Percentiles rank a stretch among this genome's conserved stretches.
phyloP scores from a whole-genome alignment of 2,113 vertebrate species.

The Coregonus clupeaformis region DNA sequence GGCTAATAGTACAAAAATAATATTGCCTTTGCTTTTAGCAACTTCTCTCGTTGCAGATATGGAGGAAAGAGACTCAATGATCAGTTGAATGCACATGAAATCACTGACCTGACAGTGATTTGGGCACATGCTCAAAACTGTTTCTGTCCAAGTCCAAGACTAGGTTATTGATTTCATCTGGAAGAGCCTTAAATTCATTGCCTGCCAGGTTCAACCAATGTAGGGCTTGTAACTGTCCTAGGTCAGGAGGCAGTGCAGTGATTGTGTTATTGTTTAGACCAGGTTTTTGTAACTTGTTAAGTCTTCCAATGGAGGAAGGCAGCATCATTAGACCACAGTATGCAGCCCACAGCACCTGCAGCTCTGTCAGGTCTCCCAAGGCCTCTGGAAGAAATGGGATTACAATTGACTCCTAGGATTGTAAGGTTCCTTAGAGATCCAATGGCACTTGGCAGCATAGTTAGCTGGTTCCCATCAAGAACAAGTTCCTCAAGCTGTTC shows the following conservation, averaged over 20 bases:
- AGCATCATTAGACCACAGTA: constrained; percentile 24
- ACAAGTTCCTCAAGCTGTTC: constrained; percentile 35
- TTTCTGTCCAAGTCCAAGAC: constrained; percentile 30
- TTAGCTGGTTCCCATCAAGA: constrained; percentile 40
- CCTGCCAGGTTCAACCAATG: constrained; percentile 42
- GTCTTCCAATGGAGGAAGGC: constrained; percentile 35
- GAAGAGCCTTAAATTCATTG: constrained; percentile 37
- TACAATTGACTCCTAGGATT: constrained; percentile 37
- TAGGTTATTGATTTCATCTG: constrained; percentile 27
- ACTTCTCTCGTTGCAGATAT: too few species aligned
- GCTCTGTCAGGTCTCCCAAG: constrained; percentile 36
- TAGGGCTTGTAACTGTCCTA: constrained; percentile 23
- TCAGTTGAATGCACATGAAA: background rate
- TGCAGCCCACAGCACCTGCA: constrained; percentile 39
- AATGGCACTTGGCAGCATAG: constrained; percentile 35
- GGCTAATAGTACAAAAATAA: background rate
- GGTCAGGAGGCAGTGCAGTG: constrained; percentile 22
- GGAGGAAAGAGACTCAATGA: too few species aligned
- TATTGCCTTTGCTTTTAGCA: background rate
- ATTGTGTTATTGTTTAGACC: constrained; percentile 35
- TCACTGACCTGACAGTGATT: constrained; percentile 29
- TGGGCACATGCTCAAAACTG: constrained; percentile 31
- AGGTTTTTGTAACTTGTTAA: constrained; percentile 31
- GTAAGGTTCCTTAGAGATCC: constrained; percentile 31
- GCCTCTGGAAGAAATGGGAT: constrained; percentile 34